These are phyloP conservation scores for Sebastes wilsoni DNA, from an alignment of 2,797 vertebrate species.

Conservation along the genomic window DNA sequence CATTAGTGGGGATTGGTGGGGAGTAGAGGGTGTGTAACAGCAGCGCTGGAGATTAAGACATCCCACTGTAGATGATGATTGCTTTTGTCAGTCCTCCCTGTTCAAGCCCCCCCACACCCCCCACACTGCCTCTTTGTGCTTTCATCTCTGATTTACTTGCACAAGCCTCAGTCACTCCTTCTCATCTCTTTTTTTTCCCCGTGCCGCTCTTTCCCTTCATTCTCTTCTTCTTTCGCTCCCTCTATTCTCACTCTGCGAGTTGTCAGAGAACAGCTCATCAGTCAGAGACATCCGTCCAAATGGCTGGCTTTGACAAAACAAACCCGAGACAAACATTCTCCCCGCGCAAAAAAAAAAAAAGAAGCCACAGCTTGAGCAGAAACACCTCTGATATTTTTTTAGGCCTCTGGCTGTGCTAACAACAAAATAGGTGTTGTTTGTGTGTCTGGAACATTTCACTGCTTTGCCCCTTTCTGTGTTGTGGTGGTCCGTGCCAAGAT, in stretches of 20 bases:
- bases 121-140: conserved; percentile 65
- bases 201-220: neutral
- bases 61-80: conserved; percentile 73
- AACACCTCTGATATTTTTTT: conserved; percentile 63
- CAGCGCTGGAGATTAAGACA: conserved; percentile 65
- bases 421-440: conserved; percentile 71
- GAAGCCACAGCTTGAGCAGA: conserved; percentile 57
- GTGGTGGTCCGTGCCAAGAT: conserved; percentile 44
- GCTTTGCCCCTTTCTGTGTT: conserved; percentile 52
- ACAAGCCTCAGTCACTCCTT: conserved; percentile 50
- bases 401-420: conserved; percentile 66
- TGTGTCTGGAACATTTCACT: conserved; percentile 61
- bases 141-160: conserved; percentile 71
- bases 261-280: conserved; percentile 64
- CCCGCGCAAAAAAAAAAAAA: conserved; percentile 19
- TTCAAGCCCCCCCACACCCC: conserved; percentile 34
- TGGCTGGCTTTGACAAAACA: conserved; percentile 64
- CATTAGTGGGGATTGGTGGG: conserved; percentile 61
- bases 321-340: conserved; percentile 49
- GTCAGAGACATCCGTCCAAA: conserved; percentile 62
- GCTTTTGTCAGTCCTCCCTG: conserved; percentile 71
- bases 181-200: conserved; percentile 22
- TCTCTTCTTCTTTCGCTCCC: conserved; percentile 14
- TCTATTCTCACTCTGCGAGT: conserved; percentile 44
- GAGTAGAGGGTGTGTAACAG: conserved; percentile 49